phyloP scores from a whole-genome alignment of 2,113 vertebrate species.

The Lampris megalopsis region DNA sequence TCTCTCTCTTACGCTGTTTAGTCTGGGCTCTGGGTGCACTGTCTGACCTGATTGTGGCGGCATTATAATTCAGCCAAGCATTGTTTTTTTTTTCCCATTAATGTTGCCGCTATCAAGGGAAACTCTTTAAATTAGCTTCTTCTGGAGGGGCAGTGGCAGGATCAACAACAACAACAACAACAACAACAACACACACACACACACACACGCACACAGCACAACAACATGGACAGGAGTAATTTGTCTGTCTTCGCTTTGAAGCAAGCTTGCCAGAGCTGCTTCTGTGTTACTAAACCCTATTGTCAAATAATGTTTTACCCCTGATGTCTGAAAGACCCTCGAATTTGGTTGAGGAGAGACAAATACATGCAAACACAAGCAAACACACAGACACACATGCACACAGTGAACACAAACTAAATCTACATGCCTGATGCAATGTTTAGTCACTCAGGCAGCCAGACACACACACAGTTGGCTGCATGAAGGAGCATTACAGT shows the following conservation, averaged over 20 bases:
- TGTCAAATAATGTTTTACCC: constrained; percentile 72
- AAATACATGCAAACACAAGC: constrained; percentile 53
- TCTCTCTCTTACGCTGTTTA: not conserved
- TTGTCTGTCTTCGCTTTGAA: constrained; percentile 62
- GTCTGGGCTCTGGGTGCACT: constrained; percentile 31
- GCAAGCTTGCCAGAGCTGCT: constrained; percentile 59
- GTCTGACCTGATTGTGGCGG: constrained; percentile 29
- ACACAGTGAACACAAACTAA: not conserved
- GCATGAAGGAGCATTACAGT: constrained; percentile 53
- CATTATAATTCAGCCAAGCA: not conserved
- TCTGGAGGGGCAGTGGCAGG: constrained; percentile 39
- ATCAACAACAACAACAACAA: constrained; percentile 38
- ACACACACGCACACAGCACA: constrained; percentile 10
- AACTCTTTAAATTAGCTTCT: constrained; percentile 48
- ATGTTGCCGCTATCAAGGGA: constrained; percentile 24
- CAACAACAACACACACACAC: constrained; percentile 32
- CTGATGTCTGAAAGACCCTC: constrained; percentile 64
- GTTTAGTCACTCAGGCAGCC: constrained; percentile 71
- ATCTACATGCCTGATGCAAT: constrained; percentile 79
- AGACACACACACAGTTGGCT: constrained; percentile 55
- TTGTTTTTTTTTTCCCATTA: constrained; percentile 4
- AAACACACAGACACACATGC: constrained; percentile 58
- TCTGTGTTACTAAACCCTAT: constrained; percentile 73
- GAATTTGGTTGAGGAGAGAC: constrained; percentile 63
- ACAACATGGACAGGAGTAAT: constrained; percentile 39